Base-by-base conservation (phyloP, 2,797 vertebrate genomes). In the Sebastes iracundus region DNA sequence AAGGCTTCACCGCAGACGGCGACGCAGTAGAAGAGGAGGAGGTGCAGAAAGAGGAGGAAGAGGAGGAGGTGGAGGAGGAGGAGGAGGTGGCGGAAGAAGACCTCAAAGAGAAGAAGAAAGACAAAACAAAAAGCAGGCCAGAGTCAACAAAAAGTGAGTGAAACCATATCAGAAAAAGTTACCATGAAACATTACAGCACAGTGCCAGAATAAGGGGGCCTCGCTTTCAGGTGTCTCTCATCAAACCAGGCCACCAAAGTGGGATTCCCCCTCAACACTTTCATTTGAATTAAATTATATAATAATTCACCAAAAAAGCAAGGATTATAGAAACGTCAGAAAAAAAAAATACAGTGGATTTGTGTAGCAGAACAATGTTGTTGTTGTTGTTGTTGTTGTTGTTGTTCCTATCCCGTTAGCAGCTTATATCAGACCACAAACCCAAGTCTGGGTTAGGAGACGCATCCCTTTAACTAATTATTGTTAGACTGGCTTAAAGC, bases 1-100 rank as follows among this genome's bases (percentile, higher is more conserved):
- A 97, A 87, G 96, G 96, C 74, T 97, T 95, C 87, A 94, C 95
- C 0, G 92, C 95, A 0, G 97, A 98, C 90, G 98, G 97, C 0
- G 97, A 98, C 0, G 94, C 95, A 67, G 97, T 77, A 25, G 89
- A 88, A 95, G 0, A 97, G 96, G 97, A 97, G 58, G 85, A 94
- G 0, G 96, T 97, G 90, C 95, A 95, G 0, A 96, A 96, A 0
- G 96, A 97, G 71, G 97, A 95, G 0, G 78, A 49, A 20, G 88
- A 94, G 85, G 96, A 97, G 80, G 94, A 94, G 2, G 95, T 95
- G 38, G 38, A 46, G 0, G 96, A 97, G 71, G 97, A 95, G 0
- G 77, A 65, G 6, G 88, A 94, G 85, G 96, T 97, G 80, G 94
- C 94, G 2, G 95, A 95, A 71, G 96, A 96, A 72, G 94, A 96